Conservation (phyloP, 2,888 invertebrate genomes). For the Gordius sp. region DNA sequence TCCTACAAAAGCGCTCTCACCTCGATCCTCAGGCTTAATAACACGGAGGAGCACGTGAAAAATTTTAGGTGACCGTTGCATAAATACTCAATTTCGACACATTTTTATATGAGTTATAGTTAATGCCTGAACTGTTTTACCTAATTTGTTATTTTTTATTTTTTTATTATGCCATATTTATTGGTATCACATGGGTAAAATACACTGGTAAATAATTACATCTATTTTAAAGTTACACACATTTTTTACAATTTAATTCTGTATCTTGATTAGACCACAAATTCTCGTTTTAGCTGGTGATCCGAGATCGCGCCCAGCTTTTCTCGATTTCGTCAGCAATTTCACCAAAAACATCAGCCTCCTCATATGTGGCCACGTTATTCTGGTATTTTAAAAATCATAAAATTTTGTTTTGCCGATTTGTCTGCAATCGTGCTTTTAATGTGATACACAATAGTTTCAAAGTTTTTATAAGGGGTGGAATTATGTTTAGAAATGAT, state of each 20-base stretch:
- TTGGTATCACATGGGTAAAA: background rate
- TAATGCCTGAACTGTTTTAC: too few relatives aligned
- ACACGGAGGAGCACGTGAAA: conserved; percentile 73
- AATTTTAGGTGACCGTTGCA: conserved; percentile 42
- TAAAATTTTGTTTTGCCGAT: too few relatives aligned
- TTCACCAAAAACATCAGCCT: conserved; percentile 27
- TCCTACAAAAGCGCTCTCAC: conserved; percentile 65
- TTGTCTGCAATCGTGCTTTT: too few relatives aligned
- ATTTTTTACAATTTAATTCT: background rate
- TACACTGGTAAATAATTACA: too few relatives aligned
- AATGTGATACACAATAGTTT: too few relatives aligned
- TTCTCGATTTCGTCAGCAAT: conserved; percentile 27
- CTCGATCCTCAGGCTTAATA: conserved; percentile 55
- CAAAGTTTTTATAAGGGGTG: too few relatives aligned
- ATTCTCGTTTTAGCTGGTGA: conserved; percentile 26
- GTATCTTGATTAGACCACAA: conserved; percentile 25
- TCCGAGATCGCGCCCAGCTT: conserved; percentile 26
- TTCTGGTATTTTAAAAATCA: conserved; percentile 22
- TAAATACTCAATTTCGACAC: background rate
- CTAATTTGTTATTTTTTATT: too few relatives aligned
- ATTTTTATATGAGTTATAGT: too few relatives aligned
- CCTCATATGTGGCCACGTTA: conserved; percentile 27
- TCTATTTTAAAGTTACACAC: too few relatives aligned
- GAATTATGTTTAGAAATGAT: too few relatives aligned
- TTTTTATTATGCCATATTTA: too few relatives aligned